These are phyloP conservation scores for Bradypodion ventrale DNA, from an alignment of 2,797 vertebrate species.

Conservation along the genomic window DNA sequence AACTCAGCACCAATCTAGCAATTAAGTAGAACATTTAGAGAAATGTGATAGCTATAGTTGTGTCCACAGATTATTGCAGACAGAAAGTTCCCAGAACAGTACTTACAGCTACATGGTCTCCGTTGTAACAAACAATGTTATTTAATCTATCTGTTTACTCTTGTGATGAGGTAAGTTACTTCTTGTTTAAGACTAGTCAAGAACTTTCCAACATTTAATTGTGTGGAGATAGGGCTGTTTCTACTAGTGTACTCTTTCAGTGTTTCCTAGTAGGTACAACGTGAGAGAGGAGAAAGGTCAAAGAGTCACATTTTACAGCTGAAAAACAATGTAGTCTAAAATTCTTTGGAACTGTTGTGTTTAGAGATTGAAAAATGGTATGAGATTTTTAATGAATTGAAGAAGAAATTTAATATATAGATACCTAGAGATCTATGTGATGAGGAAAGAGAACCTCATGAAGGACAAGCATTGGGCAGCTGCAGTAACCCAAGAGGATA, in stretches of 20 bases:
- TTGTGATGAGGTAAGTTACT: background rate
- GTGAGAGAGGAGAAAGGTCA: too few relatives aligned
- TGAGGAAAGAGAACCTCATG: too few relatives aligned
- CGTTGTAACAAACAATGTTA: background rate
- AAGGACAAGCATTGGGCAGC: too few relatives aligned
- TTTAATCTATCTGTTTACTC: conserved; percentile 2
- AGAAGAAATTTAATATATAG: background rate
- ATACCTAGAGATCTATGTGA: background rate
- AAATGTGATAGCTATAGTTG: background rate
- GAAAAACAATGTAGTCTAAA: background rate
- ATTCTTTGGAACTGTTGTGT: background rate
- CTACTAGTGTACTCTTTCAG: background rate
- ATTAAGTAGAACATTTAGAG: background rate
- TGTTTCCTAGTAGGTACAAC: background rate
- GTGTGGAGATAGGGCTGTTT: background rate
- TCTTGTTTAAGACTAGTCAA: background rate
- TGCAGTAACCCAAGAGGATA: too few relatives aligned
- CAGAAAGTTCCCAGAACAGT: background rate
- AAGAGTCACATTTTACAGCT: background rate
- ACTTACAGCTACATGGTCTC: background rate
- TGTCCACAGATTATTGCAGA: background rate
- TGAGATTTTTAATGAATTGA: background rate
- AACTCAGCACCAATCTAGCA: background rate
- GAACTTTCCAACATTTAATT: background rate
- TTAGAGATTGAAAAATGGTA: too few relatives aligned